Evolutionary conservation across 2,888 invertebrate genomes (phyloP).

Genomic region (Altica lythri): DNA sequence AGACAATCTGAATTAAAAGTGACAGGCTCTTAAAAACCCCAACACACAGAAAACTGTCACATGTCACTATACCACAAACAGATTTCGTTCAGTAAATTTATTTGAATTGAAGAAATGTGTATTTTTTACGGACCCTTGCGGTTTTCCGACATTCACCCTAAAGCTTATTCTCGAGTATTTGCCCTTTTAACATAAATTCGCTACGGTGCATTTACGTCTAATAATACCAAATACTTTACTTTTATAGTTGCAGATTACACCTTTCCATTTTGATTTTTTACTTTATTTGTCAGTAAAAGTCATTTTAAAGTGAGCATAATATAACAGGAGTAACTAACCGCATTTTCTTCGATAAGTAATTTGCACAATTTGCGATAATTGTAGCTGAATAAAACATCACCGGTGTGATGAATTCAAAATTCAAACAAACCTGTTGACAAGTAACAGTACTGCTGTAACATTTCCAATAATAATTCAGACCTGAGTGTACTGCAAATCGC

Average conservation of each 20-base stretch:
- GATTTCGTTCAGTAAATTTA: conserved; percentile 46
- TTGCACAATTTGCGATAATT: no score
- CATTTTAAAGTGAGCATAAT: no score
- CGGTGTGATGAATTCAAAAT: no score
- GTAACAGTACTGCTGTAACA: no score
- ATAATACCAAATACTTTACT: conserved; percentile 18
- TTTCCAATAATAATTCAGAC: no score
- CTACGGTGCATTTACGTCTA: conserved; percentile 27
- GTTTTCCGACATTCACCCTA: conserved; percentile 34
- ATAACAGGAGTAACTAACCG: no score
- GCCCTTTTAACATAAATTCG: conserved; percentile 38
- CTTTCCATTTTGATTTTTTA: no score
- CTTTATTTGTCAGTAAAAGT: no score
- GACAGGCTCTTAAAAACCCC: conserved; percentile 44
- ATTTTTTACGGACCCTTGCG: conserved; percentile 38
- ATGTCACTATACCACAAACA: conserved; percentile 44
- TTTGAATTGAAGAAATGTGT: conserved; percentile 53
- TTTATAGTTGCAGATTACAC: conserved; percentile 3
- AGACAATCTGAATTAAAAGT: conserved; percentile 45
- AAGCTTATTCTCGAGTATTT: conserved; percentile 38
- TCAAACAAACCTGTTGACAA: no score
- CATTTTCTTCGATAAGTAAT: no score
- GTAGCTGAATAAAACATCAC: no score
- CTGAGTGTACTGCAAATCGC: no score
- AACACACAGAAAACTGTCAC: conserved; percentile 48